Percentiles rank a stretch among this genome's conserved stretches.
These are phyloP conservation scores for Eristalis pertinax DNA, from an alignment of 2,888 invertebrate genomes.

Conservation along the genomic window DNA sequence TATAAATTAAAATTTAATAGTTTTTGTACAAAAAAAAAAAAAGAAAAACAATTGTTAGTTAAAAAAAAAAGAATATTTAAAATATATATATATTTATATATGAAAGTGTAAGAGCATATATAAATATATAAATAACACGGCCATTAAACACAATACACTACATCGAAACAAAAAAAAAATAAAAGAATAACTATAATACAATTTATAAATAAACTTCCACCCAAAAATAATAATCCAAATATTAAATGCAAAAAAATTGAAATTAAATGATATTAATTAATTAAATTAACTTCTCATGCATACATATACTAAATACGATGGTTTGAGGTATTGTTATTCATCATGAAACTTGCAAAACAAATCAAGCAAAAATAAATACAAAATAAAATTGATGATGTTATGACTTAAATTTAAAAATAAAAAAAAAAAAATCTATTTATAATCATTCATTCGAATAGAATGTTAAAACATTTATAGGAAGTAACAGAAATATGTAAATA, in stretches of 20 bases:
- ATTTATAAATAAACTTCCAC: constrained; percentile 17
- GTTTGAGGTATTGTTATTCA: constrained; percentile 34
- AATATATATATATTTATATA: background rate
- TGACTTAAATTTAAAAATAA: background rate
- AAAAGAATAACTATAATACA: background rate
- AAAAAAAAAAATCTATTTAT: constrained; percentile 1
- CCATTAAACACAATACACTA: constrained; percentile 54
- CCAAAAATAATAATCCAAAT: background rate
- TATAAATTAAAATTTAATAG: constrained; percentile 18
- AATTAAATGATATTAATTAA: background rate
- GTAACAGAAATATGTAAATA: background rate
- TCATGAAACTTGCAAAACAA: constrained; percentile 10
- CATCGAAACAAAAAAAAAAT: constrained; percentile 42
- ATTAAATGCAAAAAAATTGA: background rate
- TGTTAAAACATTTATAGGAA: background rate
- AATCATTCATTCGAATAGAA: background rate
- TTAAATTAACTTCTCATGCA: constrained; percentile 23
- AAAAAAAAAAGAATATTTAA: constrained; percentile 9
- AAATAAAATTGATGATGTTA: background rate
- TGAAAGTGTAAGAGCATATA: background rate
- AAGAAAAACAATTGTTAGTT: constrained; percentile 4
- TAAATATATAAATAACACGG: constrained; percentile 11
- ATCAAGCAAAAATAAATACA: background rate
- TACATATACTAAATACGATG: constrained; percentile 19
- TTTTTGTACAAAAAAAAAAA: constrained; percentile 46